These are phyloP conservation scores for Scomber colias DNA, from an alignment of 2,113 vertebrate species.

Conservation along the genomic window DNA sequence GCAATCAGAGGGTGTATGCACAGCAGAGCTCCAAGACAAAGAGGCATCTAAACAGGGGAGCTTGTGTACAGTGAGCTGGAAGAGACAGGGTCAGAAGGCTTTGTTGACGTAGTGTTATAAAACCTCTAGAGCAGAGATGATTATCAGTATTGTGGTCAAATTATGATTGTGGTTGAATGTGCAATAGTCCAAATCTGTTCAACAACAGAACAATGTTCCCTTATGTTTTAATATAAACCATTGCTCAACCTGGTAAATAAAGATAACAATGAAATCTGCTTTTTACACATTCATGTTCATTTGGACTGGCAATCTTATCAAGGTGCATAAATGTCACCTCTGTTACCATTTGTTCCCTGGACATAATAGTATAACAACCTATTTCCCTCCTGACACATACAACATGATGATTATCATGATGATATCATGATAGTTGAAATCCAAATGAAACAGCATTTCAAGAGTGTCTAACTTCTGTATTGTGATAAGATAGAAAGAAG, in stretches of 20 bases:
- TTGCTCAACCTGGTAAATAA: no score
- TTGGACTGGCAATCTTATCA: background rate
- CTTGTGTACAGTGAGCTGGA: constrained; percentile 49
- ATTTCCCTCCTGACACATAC: background rate
- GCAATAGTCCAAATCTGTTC: background rate
- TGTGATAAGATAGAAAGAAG: no score
- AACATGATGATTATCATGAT: constrained; percentile 2
- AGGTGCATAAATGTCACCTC: background rate
- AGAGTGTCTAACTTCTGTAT: no score
- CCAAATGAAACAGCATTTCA: no score
- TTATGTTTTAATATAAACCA: background rate
- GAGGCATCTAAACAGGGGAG: constrained; percentile 43
- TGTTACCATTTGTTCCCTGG: background rate
- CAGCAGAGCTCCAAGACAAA: constrained; percentile 48
- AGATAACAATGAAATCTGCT: background rate
- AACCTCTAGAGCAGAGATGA: constrained; percentile 19
- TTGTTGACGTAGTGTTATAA: constrained; percentile 27
- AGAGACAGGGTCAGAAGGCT: constrained; percentile 24
- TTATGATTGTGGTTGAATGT: background rate
- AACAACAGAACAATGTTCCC: background rate
- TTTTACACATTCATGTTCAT: background rate
- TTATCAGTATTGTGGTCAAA: constrained; percentile 14
- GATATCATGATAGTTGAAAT: background rate
- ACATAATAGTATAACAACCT: background rate
- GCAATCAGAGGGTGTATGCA: constrained; percentile 35